Evolutionary conservation across 1,140 invertebrate genomes (phyloP), one percentile per base, ranked within the genome.

Genomic region (Nasonia giraulti): DNA sequence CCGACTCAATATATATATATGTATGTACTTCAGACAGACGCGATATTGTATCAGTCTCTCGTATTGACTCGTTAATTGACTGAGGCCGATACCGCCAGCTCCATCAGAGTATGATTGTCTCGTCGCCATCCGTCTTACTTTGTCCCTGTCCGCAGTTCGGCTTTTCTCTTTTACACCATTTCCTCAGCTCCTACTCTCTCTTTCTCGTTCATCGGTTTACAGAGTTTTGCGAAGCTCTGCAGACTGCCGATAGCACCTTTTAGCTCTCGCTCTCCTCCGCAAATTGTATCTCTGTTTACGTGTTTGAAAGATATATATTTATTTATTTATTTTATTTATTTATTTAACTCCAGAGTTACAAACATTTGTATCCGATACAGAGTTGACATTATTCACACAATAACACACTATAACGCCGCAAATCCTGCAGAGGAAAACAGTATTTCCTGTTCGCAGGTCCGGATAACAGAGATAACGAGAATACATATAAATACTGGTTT

Each of bases 31-130:
- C 14, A 33, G 55, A 62, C 81, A 62, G 83, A 89, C 20, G 90
- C 89, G 88, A 91, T 37, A 33, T 91, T 91, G 90, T 91, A 91
- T 91, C 89, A 89, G 87, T 85, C 86, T 62, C 55, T 84, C 78
- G 87, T 91, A 90, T 91, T 90, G 91, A 90, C 88, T 90, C 87
- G 87, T 89, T 89, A 91, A 89, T 89, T 89, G 88, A 87, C 86
- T 84, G 55, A 79, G 83, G 86, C 84, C 83, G 75, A 62, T 75
- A 55, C 20, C 7, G 55, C 20, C 87, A 82, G 84, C 86, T 85
- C 78, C 6, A 62, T 37, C 7, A 86, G 87, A 85, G 83, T 80
- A 85, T 81, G 86, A 88, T 88, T 86, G 85, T 87, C 82, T n/a
- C 75, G 37, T n/a, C 27, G 27, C 11, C 17, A 62, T 50, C 40